phyloP scores from a whole-genome alignment of 1,140 invertebrate species.

The Caenorhabditis remanei region DNA sequence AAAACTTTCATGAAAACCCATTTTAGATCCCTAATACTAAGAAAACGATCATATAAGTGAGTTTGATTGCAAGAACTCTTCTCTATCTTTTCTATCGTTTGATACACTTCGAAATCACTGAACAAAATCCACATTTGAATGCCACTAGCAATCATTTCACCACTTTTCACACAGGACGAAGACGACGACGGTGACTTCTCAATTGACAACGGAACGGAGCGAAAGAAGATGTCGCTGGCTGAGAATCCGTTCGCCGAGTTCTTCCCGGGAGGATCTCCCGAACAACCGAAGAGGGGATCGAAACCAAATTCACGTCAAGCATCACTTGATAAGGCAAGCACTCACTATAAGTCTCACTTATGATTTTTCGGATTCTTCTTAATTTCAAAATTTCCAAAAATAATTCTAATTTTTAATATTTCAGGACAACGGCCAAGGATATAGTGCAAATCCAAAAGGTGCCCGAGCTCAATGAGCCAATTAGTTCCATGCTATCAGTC shows the following conservation, averaged over 20 bases:
- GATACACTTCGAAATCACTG: constrained; percentile 1
- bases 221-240: constrained; percentile 29
- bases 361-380: not conserved
- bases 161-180: constrained; percentile 4
- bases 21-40: constrained; percentile 6
- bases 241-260: constrained; percentile 40
- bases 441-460: constrained; percentile 23
- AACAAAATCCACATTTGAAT: not conserved
- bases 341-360: not conserved
- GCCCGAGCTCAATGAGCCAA: not conserved
- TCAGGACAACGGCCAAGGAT: constrained; percentile 39
- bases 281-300: constrained; percentile 33
- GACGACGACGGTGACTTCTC: constrained; percentile 16
- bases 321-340: constrained; percentile 52
- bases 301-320: constrained; percentile 40
- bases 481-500: too few relatives aligned
- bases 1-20: not conserved
- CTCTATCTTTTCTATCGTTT: not conserved
- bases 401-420: not conserved
- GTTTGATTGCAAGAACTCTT: not conserved
- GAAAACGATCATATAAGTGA: not conserved
- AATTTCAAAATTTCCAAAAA: not conserved
- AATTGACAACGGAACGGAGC: constrained; percentile 28
- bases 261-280: constrained; percentile 35
- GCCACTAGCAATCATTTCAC: constrained; percentile 1